Percentiles rank a stretch among this genome's conserved stretches.
These are phyloP conservation scores for Hesperia comma DNA, from an alignment of 2,888 invertebrate genomes.

Conservation along the genomic window DNA sequence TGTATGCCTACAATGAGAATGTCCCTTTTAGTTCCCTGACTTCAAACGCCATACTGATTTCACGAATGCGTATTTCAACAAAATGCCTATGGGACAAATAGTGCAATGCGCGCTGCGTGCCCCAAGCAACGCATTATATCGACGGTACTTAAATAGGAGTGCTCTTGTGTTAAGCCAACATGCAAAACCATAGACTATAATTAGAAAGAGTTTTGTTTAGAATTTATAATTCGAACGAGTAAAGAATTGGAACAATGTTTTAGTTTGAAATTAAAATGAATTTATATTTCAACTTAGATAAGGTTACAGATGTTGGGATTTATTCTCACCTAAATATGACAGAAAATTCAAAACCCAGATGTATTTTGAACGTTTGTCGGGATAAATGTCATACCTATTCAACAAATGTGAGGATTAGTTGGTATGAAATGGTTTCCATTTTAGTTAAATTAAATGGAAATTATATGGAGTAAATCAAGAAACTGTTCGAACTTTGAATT, in stretches of 20 bases:
- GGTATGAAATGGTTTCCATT: too few species aligned
- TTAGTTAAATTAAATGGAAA: too few species aligned
- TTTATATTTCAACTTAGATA: not conserved
- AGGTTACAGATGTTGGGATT: not conserved
- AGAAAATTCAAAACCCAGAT: not conserved
- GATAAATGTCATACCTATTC: too few species aligned
- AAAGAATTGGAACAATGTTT: not conserved
- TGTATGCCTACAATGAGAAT: slow-evolving; percentile 3
- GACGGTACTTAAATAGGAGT: slow-evolving; percentile 19
- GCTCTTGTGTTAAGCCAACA: slow-evolving; percentile 21
- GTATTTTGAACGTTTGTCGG: not conserved
- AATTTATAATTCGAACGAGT: slow-evolving; percentile 2
- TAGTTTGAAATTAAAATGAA: not conserved
- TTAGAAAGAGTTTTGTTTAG: slow-evolving; percentile 17
- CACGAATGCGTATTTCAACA: slow-evolving; percentile 34
- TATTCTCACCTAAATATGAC: not conserved
- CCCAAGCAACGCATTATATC: slow-evolving; percentile 29
- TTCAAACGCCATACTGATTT: slow-evolving; percentile 26
- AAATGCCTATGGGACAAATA: slow-evolving; percentile 32
- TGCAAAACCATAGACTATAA: slow-evolving; percentile 16
- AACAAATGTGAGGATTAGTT: slow-evolving; percentile 1
- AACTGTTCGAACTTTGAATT: not conserved
- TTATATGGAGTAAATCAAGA: not conserved
- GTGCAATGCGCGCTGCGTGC: slow-evolving; percentile 3
- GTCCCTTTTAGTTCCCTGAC: slow-evolving; percentile 21